These are phyloP conservation scores for Tenebrio molitor DNA, from an alignment of 1,140 invertebrate species.

Conservation along the genomic window DNA sequence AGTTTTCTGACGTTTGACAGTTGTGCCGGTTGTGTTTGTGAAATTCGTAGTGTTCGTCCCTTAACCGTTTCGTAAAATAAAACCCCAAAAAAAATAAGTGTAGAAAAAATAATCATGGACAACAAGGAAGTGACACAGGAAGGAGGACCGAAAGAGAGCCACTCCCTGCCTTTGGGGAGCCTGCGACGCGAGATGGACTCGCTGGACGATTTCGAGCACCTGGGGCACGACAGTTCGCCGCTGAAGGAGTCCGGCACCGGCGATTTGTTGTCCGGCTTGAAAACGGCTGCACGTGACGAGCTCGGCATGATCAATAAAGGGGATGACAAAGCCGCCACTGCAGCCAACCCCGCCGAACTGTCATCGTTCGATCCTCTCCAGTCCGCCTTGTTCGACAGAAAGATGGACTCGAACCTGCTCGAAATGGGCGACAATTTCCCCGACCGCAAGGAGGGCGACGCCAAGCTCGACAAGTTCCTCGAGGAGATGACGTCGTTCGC, in stretches of 20 bases:
- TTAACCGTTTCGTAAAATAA: slow-evolving; percentile 1
- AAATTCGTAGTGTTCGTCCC: slow-evolving; percentile 33
- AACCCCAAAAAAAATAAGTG: slow-evolving; percentile 17
- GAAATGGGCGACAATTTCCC: slow-evolving; percentile 57
- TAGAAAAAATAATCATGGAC: slow-evolving; percentile 18
- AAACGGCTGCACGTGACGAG: slow-evolving; percentile 49
- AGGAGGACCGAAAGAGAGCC: neutral
- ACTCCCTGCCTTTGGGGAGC: neutral
- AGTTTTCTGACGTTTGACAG: slow-evolving; percentile 33
- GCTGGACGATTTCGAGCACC: slow-evolving; percentile 79
- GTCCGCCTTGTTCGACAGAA: slow-evolving; percentile 46
- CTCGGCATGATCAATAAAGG: slow-evolving; percentile 59
- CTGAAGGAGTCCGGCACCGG: slow-evolving; percentile 48
- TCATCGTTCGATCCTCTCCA: slow-evolving; percentile 49
- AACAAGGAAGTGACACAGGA: slow-evolving; percentile 9
- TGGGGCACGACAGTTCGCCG: slow-evolving; percentile 69
- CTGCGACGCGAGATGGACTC: slow-evolving; percentile 72
- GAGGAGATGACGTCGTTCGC: slow-evolving; percentile 57
- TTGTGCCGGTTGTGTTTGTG: slow-evolving; percentile 35
- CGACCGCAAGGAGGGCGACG: slow-evolving; percentile 57
- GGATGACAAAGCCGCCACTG: slow-evolving; percentile 50
- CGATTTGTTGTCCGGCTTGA: slow-evolving; percentile 47
- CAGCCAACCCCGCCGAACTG: slow-evolving; percentile 47
- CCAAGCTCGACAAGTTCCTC: slow-evolving; percentile 60
- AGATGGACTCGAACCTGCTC: slow-evolving; percentile 61